Evolutionary conservation across 2,113 vertebrate species (phyloP), one percentile per base, ranked within the genome.

Genomic region (Gopherus flavomarginatus): DNA sequence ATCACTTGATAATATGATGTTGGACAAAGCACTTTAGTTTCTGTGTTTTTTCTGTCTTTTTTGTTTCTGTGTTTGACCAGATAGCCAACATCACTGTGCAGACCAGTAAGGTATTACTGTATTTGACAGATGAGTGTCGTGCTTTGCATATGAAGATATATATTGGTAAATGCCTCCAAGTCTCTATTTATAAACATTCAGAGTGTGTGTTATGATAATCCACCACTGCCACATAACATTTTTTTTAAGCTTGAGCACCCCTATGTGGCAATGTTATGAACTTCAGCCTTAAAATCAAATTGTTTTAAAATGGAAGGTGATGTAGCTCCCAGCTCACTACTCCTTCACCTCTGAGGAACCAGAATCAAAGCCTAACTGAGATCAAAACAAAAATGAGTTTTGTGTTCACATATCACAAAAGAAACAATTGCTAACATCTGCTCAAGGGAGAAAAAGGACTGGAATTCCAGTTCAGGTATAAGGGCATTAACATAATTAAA

Each of bases 291-390:
- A 83, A 80, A 65, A 50, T 0, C 86, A 6, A 2, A 11, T 6
- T 5, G 53, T 31, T 92, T 47, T 93, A 86, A 97, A 93, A 97
- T 95, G 96, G 96, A 96, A 81, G 90, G 62, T 19, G 9, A 2
- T 0, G 2, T 0, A 47, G 47, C 88, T 86, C 52, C 93, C 7
- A 81, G 62, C 16, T 84, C 24, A 10, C 27, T 5, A 13, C 13
- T 56, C 54, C 14, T 89, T 35, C 50, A 47, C 62, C 52, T 31
- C 27, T 26, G 2, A 47, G 44, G 86, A 27, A 90, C 26, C 1
- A 62, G 24, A 85, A 82, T 2, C 2, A 53, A 62, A 27, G 31
- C 65, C 84, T 87, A 75, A 69, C 22, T 78, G 26, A 78, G 26
- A 29, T 27, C 42, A 44, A 78, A 78, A 44, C 27, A 8, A 78